These are phyloP conservation scores for Eleginops maclovinus DNA, from an alignment of 2,113 vertebrate genomes.

Conservation along the genomic window DNA sequence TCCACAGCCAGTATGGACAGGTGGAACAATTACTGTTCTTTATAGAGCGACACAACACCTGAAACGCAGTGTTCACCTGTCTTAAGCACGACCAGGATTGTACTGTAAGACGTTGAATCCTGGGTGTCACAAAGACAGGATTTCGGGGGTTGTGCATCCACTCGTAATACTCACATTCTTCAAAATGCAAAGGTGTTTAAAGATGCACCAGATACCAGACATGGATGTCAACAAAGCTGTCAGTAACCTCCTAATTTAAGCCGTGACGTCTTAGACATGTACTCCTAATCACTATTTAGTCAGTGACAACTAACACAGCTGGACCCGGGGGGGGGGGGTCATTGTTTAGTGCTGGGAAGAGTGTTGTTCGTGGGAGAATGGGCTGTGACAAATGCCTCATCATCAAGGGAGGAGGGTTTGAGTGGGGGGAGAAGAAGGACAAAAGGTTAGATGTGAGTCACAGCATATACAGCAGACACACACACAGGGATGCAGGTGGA, in stretches of 20 bases:
- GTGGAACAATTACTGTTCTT: not conserved
- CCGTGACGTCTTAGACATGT: not conserved
- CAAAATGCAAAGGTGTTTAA: not conserved
- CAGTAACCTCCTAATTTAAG: not conserved
- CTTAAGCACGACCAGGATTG: too few relatives aligned
- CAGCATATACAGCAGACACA: conserved; percentile 3
- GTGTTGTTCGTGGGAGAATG: not conserved
- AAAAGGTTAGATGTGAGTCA: conserved; percentile 48
- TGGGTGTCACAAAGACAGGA: too few relatives aligned
- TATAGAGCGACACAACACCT: not conserved
- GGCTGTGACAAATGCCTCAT: conserved; percentile 15
- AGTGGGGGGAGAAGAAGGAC: conserved; percentile 2
- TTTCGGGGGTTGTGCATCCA: too few relatives aligned
- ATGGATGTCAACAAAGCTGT: not conserved
- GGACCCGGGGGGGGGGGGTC: not conserved
- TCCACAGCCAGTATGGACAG: not conserved
- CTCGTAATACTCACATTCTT: too few relatives aligned
- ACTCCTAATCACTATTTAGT: conserved; percentile 2
- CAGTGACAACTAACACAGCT: not conserved
- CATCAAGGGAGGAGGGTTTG: not conserved
- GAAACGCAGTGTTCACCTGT: not conserved
- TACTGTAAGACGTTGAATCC: too few relatives aligned
- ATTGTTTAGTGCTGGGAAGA: conserved; percentile 22
- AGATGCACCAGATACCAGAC: not conserved
- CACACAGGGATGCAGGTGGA: not conserved